phyloP scores from a whole-genome alignment of 2,888 invertebrate genomes.

The Oxycera nigricornis region DNA sequence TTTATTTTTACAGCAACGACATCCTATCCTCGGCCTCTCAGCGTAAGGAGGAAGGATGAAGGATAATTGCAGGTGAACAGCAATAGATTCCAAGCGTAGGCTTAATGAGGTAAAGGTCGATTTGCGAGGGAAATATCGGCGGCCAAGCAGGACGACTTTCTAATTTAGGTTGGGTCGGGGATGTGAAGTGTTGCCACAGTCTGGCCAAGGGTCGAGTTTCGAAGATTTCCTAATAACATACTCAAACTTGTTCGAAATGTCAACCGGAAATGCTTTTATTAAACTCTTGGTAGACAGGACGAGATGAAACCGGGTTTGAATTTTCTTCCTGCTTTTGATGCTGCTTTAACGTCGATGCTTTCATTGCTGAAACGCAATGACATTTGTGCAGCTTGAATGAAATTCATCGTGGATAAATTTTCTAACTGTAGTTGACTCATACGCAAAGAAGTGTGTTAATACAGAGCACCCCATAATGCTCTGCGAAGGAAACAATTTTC shows the following conservation, averaged over 20 bases:
- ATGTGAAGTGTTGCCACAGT: not conserved
- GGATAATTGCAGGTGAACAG: conserved; percentile 29
- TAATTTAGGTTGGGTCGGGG: conserved; percentile 6
- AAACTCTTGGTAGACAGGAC: too few species aligned
- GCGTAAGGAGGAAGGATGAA: conserved; percentile 11
- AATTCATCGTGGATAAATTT: too few species aligned
- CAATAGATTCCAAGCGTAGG: conserved; percentile 25
- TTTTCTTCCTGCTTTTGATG: too few species aligned
- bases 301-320: too few species aligned
- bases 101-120: conserved; percentile 39
- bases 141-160: conserved; percentile 10
- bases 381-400: too few species aligned
- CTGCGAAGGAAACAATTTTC: not conserved
- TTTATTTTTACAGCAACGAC: conserved; percentile 2
- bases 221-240: not conserved
- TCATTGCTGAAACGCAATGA: too few species aligned
- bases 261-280: too few species aligned
- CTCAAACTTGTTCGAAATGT: not conserved
- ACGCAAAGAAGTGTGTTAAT: too few species aligned
- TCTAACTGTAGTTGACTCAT: too few species aligned
- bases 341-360: too few species aligned
- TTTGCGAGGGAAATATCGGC: conserved; percentile 25
- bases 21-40: not conserved
- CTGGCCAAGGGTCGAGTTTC: not conserved
- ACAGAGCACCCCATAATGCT: too few species aligned